phyloP scores from a whole-genome alignment of 2,113 vertebrate genomes.

The Seriola quinqueradiata region DNA sequence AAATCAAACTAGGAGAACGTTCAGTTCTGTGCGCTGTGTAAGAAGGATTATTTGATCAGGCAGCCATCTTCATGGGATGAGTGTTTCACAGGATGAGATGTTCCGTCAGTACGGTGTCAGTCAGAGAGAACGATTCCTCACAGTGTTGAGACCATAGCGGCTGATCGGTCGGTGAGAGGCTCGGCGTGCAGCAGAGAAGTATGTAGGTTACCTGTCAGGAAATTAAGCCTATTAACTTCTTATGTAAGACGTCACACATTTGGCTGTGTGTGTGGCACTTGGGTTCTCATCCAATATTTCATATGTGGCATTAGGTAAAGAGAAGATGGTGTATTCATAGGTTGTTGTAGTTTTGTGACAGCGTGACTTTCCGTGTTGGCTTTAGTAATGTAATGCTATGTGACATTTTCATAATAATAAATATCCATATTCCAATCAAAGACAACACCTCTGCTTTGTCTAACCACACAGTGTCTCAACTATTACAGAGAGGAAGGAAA shows the following conservation, averaged over 20 bases:
- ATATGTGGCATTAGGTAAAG: neutral
- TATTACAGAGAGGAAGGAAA: neutral
- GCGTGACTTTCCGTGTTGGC: neutral
- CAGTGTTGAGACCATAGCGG: constrained; percentile 16
- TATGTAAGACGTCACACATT: constrained; percentile 59
- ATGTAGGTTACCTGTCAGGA: constrained; percentile 76
- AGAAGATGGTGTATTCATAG: constrained; percentile 2
- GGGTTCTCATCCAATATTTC: constrained; percentile 37
- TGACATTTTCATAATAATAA: neutral
- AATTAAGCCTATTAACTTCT: constrained; percentile 75
- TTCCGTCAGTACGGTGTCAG: constrained; percentile 17
- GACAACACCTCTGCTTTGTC: no score
- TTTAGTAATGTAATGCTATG: neutral
- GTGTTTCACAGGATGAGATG: constrained; percentile 42
- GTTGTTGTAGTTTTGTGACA: neutral
- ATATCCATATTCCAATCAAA: neutral
- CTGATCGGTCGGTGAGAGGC: constrained; percentile 17
- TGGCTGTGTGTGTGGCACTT: neutral
- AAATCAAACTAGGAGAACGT: neutral
- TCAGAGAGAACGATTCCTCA: constrained; percentile 46
- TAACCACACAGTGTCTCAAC: no score
- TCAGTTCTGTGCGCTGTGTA: neutral
- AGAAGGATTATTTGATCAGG: constrained; percentile 48
- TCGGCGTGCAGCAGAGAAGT: constrained; percentile 41
- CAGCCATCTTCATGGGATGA: constrained; percentile 17